These are phyloP conservation scores for Cephalopterus ornatus DNA, from an alignment of 2,113 vertebrate species.

Conservation along the genomic window DNA sequence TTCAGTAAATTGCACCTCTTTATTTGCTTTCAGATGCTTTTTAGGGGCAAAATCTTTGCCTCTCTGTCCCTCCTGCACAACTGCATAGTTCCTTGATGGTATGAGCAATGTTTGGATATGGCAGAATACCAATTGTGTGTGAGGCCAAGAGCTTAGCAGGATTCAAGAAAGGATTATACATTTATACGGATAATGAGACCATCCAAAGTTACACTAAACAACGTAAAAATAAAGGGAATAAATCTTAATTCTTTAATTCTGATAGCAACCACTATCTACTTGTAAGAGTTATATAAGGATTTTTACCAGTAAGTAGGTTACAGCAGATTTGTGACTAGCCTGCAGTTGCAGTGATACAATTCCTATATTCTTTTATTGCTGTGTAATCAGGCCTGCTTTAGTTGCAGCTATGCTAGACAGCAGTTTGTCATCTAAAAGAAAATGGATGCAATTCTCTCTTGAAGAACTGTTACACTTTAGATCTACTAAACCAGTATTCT, in stretches of 20 bases:
- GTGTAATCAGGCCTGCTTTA: background rate
- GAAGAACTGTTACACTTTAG: background rate
- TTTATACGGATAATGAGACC: background rate
- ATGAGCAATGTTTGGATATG: background rate
- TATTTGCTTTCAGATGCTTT: background rate
- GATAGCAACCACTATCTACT: background rate
- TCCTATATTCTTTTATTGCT: background rate
- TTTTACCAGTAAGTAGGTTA: background rate
- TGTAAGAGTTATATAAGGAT: background rate
- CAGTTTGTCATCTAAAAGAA: background rate
- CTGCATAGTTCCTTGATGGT: background rate
- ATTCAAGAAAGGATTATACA: background rate
- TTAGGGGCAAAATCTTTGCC: background rate
- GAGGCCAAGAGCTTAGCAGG: background rate
- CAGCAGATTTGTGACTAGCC: background rate
- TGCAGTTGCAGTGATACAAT: background rate
- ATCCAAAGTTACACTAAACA: background rate
- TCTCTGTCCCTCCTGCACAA: background rate
- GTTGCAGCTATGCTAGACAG: background rate
- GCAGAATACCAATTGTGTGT: background rate
- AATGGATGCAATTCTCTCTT: background rate
- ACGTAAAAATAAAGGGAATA: background rate
- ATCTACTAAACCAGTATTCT: background rate
- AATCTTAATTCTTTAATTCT: background rate
- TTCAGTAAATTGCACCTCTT: background rate